phyloP scores from a whole-genome alignment of 2,797 vertebrate genomes.

The Chaenodraco wilsoni region DNA sequence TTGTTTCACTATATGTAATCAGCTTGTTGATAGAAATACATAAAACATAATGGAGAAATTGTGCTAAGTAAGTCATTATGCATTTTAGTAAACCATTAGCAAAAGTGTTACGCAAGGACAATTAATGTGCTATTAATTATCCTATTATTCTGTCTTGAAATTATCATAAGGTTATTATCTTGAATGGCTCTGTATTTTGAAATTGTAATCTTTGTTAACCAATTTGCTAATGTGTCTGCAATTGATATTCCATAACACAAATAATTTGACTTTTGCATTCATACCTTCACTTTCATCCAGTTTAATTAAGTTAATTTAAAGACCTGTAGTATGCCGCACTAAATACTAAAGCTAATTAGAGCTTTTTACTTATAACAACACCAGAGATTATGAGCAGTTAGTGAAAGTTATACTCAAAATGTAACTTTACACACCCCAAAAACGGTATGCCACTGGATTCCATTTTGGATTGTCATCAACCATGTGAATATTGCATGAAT shows the following conservation, averaged over 20 bases:
- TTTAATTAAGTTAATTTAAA: constrained; percentile 1
- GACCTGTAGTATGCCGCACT: neutral
- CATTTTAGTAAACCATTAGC: neutral
- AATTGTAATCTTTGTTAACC: neutral
- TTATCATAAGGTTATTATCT: neutral
- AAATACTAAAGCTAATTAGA: neutral
- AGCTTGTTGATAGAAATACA: neutral
- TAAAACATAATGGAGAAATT: neutral
- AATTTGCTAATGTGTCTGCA: neutral
- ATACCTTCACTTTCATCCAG: neutral
- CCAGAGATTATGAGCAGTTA: neutral
- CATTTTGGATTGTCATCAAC: neutral
- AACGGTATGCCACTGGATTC: too few species aligned
- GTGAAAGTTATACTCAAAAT: neutral
- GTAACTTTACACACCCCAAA: neutral
- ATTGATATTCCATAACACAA: neutral
- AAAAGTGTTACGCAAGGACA: constrained; percentile 4
- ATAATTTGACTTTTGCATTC: neutral
- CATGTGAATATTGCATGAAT: neutral
- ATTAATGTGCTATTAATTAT: constrained; percentile 6
- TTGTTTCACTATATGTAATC: neutral
- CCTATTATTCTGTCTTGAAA: constrained; percentile 6
- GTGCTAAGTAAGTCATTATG: neutral
- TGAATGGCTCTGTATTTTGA: neutral
- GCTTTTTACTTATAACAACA: neutral